A percentile compares a stretch with the other conserved stretches of the same genome.
phyloP scores from a whole-genome alignment of 2,797 vertebrate genomes.

The Spinus olivaceus region DNA sequence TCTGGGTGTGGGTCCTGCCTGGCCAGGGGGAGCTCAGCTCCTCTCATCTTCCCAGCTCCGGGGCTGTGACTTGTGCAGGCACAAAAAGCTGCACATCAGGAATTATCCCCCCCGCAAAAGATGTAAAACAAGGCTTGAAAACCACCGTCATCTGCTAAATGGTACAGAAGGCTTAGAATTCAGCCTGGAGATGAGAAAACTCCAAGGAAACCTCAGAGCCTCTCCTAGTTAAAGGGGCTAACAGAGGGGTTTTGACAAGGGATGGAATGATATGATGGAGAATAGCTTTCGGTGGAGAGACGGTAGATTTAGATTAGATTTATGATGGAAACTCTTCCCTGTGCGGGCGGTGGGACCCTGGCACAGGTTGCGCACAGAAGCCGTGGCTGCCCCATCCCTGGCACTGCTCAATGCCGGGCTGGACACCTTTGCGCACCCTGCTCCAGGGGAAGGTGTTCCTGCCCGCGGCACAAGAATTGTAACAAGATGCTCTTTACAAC shows the following conservation, averaged over 20 bases:
- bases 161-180: neutral
- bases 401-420: accelerated
- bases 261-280: neutral
- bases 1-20: accelerated
- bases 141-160: accelerated
- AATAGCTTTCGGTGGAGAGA: neutral
- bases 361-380: neutral
- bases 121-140: no score
- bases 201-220: neutral
- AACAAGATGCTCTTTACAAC: accelerated
- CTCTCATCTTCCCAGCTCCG: accelerated
- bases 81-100: accelerated
- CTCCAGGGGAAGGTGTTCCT: accelerated
- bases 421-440: neutral
- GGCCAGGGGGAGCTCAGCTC: accelerated
- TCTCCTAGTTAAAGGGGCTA: neutral
- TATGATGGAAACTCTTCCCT: neutral
- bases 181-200: neutral
- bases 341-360: neutral
- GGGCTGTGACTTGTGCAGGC: accelerated
- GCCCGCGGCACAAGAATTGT: neutral
- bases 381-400: neutral
- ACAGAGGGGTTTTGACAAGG: neutral
- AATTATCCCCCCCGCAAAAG: accelerated
- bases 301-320: neutral